phyloP scores from a whole-genome alignment of 2,797 vertebrate genomes.

The Antennarius maculatus region DNA sequence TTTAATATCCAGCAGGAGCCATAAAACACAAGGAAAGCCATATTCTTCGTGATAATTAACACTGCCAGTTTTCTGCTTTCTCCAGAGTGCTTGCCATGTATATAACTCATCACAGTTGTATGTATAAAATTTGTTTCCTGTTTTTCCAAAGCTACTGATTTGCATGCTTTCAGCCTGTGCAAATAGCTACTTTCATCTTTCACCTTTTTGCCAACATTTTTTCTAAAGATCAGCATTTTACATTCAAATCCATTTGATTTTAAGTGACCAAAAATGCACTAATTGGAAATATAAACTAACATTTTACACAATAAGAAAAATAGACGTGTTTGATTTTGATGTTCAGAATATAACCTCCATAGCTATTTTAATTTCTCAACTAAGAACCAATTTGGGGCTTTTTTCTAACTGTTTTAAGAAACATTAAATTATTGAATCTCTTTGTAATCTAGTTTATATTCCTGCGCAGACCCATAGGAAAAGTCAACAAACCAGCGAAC shows the following conservation, averaged over 20 bases:
- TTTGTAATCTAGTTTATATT: conserved; percentile 44
- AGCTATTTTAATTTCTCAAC: conserved; percentile 33
- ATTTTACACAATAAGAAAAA: conserved; percentile 31
- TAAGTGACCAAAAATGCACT: conserved; percentile 60
- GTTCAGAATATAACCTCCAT: conserved; percentile 26
- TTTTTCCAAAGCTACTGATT: conserved; percentile 74
- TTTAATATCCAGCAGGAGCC: conserved; percentile 61
- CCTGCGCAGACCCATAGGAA: conserved; percentile 47
- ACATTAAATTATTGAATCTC: conserved; percentile 42
- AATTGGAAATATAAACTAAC: conserved; percentile 35
- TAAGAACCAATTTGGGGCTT: conserved; percentile 19
- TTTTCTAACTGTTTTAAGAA: conserved; percentile 12
- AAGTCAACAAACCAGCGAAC: conserved; percentile 67
- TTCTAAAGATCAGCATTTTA: conserved; percentile 79
- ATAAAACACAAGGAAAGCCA: conserved; percentile 49
- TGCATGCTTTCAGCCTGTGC: conserved; percentile 85
- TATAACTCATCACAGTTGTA: conserved; percentile 83
- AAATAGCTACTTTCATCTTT: conserved; percentile 77
- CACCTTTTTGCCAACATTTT: conserved; percentile 78
- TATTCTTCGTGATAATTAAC: conserved; percentile 79
- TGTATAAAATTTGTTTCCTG: conserved; percentile 83
- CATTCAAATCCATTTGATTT: conserved; percentile 72
- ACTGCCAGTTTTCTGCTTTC: conserved; percentile 82
- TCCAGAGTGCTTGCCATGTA: conserved; percentile 87
- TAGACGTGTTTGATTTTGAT: conserved; percentile 26